Percentiles rank a stretch among this genome's conserved stretches.
Evolutionary conservation across 2,113 vertebrate genomes (phyloP).

Genomic region (Vulpes ferrilata): DNA sequence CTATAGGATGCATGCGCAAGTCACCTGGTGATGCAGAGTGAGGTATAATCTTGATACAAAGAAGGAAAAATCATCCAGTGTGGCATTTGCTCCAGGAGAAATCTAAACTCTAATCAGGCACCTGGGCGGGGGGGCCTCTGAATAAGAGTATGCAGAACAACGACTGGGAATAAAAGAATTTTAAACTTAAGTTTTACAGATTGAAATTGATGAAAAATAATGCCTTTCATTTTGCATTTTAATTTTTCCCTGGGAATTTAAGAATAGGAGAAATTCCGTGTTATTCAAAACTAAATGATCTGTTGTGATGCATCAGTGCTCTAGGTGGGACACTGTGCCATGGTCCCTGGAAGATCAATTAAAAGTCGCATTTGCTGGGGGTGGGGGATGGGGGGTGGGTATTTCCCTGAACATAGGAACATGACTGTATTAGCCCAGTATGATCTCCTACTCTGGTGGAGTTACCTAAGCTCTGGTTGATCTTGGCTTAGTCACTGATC

Average conservation of each 20-base stretch:
- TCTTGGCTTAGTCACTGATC: background rate
- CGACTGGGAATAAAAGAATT: background rate
- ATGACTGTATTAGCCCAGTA: background rate
- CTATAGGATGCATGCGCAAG: background rate
- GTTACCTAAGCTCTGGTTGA: background rate
- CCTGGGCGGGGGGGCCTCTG: background rate
- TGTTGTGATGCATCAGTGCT: background rate
- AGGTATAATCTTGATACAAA: background rate
- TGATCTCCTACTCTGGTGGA: too few species aligned
- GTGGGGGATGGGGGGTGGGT: too few species aligned
- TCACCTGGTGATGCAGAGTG: background rate
- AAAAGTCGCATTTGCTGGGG: background rate
- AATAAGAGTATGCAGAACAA: background rate
- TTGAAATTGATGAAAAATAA: conserved; percentile 15
- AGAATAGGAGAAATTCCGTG: background rate
- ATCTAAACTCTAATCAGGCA: background rate
- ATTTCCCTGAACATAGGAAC: background rate
- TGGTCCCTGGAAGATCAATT: background rate
- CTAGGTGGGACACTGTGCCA: background rate
- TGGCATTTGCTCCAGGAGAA: background rate
- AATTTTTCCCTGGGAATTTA: background rate
- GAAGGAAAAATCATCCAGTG: background rate
- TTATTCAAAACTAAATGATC: background rate
- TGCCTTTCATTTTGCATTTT: background rate
- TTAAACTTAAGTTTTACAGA: background rate